These are phyloP conservation scores for Acanthis flammea DNA, from an alignment of 2,797 vertebrate species.

Conservation along the genomic window DNA sequence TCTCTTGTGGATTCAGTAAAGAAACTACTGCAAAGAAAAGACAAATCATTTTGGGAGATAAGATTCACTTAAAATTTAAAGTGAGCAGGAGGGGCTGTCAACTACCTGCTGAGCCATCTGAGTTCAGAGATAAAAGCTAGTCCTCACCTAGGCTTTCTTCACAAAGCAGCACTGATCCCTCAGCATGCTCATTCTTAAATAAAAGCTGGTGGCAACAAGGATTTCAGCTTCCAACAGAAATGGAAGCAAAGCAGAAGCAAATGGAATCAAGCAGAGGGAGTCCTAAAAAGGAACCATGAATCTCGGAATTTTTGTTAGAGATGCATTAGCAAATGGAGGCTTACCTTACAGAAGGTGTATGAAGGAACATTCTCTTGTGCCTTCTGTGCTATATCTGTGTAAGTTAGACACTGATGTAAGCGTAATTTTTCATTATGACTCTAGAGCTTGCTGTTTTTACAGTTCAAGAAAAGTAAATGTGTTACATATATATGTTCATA, in stretches of 20 bases:
- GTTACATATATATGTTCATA: not conserved
- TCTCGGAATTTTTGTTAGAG: not conserved
- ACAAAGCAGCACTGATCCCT: not conserved
- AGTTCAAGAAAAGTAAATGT: not conserved
- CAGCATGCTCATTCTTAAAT: not conserved
- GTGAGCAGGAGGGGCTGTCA: not conserved
- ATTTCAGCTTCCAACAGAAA: not conserved
- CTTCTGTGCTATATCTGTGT: not conserved
- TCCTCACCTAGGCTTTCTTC: not conserved
- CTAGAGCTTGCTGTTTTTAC: not conserved
- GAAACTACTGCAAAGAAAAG: not conserved
- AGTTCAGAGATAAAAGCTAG: not conserved
- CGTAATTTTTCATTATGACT: fast-evolving
- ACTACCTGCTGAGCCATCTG: not conserved
- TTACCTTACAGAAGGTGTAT: not conserved
- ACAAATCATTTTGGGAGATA: not conserved
- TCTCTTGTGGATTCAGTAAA: not conserved
- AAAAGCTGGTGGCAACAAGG: not conserved
- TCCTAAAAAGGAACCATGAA: not conserved
- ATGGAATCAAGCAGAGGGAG: not conserved
- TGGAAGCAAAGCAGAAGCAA: not conserved
- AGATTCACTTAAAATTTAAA: not conserved
- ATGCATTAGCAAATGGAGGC: not conserved
- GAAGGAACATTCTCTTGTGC: not conserved
- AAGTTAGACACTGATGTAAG: not conserved